Evolutionary conservation across 1,140 invertebrate genomes (phyloP), one percentile per base, ranked within the genome.

Genomic region (Caerostris darwini): DNA sequence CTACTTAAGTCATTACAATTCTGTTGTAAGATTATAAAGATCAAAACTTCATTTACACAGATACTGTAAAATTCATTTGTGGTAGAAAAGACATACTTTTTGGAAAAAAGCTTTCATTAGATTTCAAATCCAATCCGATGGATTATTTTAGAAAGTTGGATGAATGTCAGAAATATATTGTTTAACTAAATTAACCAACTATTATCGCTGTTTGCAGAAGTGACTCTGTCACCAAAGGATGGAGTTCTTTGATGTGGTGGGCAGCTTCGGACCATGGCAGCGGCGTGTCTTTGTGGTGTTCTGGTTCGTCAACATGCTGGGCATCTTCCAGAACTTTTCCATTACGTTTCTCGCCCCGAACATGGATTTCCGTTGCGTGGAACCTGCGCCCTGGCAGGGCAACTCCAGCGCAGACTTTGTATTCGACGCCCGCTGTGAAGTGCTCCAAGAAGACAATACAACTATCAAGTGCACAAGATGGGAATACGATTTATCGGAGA

Each of bases 241-340:
- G 85, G 85, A 87, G 7, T 50, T 87, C 5, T 64, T 14, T 7
- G 83, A 86, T 3, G 50, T 77, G 7, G 34, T 59, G 7, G 85
- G 85, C 34, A 61, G 57, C 3, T 93, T 87, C 34, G 92, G 92
- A 34, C 82, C 59, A 8, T 93, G 92, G 92, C 92, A 93, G n/a
- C 5, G 59, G 17, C n/a, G 59, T 3, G 7, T 88, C 12, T 93
- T 93, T 56, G 17, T 57, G 7, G 17, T 77, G 3, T 57, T 93
- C 6, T 87, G 87, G 6, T 87, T n/a, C 54, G 53, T 88, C n/a
- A 87, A 87, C 56, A 57, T 87, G n/a, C 1, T 87, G 34, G 82
- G 92, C 12, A 54, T 93, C 6, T 93, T 50, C 17, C 92, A 93
- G 12, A 88, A 93, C 53, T 53, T 93, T 5, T 19, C 92, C 50